Conservation (phyloP, 2,888 invertebrate species). For the Theretra japonica region DNA sequence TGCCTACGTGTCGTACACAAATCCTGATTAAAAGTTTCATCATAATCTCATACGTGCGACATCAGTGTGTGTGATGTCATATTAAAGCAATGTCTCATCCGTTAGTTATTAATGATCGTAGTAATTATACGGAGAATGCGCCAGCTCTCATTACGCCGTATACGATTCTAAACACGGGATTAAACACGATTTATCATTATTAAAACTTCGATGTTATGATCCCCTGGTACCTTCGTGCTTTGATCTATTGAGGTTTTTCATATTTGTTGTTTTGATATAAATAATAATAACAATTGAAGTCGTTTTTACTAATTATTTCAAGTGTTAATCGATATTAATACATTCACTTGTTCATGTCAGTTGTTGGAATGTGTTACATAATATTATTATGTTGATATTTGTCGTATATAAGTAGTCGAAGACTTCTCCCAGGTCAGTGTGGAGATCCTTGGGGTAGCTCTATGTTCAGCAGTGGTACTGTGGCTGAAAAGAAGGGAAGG, state of each 20-base stretch:
- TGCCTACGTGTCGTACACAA: neutral
- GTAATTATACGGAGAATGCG: constrained; percentile 70
- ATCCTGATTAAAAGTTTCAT: constrained; percentile 8
- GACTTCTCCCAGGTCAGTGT: too few species aligned
- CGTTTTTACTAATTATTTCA: too few species aligned
- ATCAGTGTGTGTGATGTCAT: constrained; percentile 63
- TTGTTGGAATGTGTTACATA: too few species aligned
- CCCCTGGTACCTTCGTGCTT: neutral
- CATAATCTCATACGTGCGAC: constrained; percentile 46
- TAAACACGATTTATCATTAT: constrained; percentile 71
- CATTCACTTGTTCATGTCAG: too few species aligned
- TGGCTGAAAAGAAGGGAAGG: too few species aligned
- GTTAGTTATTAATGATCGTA: constrained; percentile 71
- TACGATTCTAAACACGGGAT: constrained; percentile 63
- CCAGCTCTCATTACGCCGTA: constrained; percentile 61
- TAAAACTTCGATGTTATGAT: constrained; percentile 65
- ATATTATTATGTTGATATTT: too few species aligned
- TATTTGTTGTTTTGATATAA: neutral
- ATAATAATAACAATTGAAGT: too few species aligned
- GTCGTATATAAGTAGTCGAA: too few species aligned
- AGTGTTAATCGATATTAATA: too few species aligned
- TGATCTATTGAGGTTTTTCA: neutral
- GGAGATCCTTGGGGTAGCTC: too few species aligned
- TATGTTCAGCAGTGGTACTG: too few species aligned
- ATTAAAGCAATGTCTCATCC: constrained; percentile 68